These are phyloP conservation scores for Therioaphis trifolii DNA, from an alignment of 2,888 invertebrate species.

Conservation along the genomic window DNA sequence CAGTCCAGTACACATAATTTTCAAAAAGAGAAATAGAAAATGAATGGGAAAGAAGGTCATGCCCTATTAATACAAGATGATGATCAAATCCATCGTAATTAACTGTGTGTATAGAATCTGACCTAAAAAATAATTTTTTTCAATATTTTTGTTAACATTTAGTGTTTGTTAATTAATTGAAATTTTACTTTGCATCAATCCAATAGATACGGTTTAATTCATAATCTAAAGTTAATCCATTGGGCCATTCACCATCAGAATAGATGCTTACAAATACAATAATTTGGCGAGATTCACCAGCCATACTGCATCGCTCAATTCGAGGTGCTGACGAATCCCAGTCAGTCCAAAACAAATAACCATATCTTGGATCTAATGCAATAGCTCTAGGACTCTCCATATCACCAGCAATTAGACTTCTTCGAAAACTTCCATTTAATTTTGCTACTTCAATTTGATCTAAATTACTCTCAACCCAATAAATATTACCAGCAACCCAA, in stretches of 20 bases:
- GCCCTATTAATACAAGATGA: constrained; percentile 77
- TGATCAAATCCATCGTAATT: constrained; percentile 83
- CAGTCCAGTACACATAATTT: constrained; percentile 91
- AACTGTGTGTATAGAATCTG: constrained; percentile 87
- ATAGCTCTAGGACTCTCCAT: constrained; percentile 88
- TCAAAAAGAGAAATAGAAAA: constrained; percentile 90
- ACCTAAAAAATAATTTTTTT: constrained; percentile 70
- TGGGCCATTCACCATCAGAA: constrained; percentile 82
- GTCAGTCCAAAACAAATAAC: constrained; percentile 88
- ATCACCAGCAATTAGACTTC: constrained; percentile 82
- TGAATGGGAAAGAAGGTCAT: constrained; percentile 84
- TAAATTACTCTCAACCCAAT: constrained; percentile 88
- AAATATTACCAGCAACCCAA: constrained; percentile 87
- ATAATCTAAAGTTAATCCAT: constrained; percentile 85
- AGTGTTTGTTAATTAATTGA: constrained; percentile 22
- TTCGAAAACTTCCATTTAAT: constrained; percentile 79
- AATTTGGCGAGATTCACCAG: constrained; percentile 75
- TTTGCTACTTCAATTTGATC: constrained; percentile 86
- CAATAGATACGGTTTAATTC: constrained; percentile 81
- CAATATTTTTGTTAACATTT: background rate
- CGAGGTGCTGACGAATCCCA: constrained; percentile 84
- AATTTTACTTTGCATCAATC: constrained; percentile 79
- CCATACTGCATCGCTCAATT: constrained; percentile 85
- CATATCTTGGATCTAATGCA: constrained; percentile 81
- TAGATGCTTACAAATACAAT: constrained; percentile 74